Evolutionary conservation across 1,140 invertebrate genomes (phyloP).

Genomic region (Notospermus geniculatus): DNA sequence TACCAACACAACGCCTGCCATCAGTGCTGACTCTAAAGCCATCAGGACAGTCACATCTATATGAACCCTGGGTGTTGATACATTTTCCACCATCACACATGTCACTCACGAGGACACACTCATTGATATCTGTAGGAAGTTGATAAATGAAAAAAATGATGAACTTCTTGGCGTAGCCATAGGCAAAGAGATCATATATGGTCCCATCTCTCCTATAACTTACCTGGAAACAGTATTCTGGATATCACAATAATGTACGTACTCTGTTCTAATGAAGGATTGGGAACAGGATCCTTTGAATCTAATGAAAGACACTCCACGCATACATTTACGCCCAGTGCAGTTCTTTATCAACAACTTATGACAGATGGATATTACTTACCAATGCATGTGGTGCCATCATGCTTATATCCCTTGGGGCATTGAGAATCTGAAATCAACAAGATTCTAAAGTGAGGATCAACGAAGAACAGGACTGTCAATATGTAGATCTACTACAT

Average conservation of each 20-base stretch:
- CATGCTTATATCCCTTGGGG: slow-evolving; percentile 48
- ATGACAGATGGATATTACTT: slow-evolving; percentile 6
- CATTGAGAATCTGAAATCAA: slow-evolving; percentile 35
- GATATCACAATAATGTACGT: too few relatives aligned
- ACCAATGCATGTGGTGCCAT: slow-evolving; percentile 33
- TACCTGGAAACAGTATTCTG: too few relatives aligned
- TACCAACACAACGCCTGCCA: slow-evolving; percentile 62
- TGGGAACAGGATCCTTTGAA: too few relatives aligned
- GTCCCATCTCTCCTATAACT: neutral
- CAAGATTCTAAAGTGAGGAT: neutral
- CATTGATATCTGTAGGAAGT: slow-evolving; percentile 52
- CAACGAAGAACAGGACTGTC: too few relatives aligned
- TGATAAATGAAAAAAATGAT: neutral
- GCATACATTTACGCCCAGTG: too few relatives aligned
- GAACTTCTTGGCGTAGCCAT: neutral
- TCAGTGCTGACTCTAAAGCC: slow-evolving; percentile 65
- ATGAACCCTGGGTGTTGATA: slow-evolving; percentile 77
- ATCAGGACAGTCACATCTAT: slow-evolving; percentile 77
- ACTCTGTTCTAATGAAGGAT: too few relatives aligned
- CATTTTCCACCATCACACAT: slow-evolving; percentile 60
- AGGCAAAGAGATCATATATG: too few relatives aligned
- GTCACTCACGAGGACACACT: slow-evolving; percentile 43
- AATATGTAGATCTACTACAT: too few relatives aligned
- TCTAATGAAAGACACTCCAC: too few relatives aligned
- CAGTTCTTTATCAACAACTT: neutral